Evolutionary conservation across 2,888 invertebrate species (phyloP).

Genomic region (Caenorhabditis sulstoni): DNA sequence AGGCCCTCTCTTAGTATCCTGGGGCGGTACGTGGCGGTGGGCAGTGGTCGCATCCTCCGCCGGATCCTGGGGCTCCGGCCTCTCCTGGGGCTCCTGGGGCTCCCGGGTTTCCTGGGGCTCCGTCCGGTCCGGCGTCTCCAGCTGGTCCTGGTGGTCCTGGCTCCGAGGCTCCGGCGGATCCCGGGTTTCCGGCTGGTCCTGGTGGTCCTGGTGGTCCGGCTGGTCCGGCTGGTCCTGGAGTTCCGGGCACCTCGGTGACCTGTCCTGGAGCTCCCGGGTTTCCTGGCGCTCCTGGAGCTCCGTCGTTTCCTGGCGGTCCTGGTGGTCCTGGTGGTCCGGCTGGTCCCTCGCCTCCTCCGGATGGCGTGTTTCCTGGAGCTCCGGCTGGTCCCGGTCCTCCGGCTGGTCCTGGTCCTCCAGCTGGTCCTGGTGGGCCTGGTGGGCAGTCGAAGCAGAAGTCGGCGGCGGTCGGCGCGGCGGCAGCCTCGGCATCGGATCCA

Average conservation of each 20-base stretch:
- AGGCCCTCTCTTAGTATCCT: conserved; percentile 67
- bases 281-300: conserved; percentile 69
- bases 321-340: conserved; percentile 72
- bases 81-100: conserved; percentile 68
- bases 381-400: conserved; percentile 73
- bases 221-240: conserved; percentile 68
- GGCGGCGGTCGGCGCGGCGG: conserved; percentile 59
- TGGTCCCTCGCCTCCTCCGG: conserved; percentile 60
- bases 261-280: conserved; percentile 71
- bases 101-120: conserved; percentile 71
- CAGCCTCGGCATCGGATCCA: conserved; percentile 65
- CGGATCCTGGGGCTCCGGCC: conserved; percentile 64
- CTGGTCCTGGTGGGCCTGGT: conserved; percentile 71
- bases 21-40: conserved; percentile 76
- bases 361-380: conserved; percentile 84
- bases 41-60: conserved; percentile 74
- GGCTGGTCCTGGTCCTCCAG: conserved; percentile 71
- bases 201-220: conserved; percentile 71
- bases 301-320: conserved; percentile 71
- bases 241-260: conserved; percentile 66
- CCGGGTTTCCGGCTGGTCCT: conserved; percentile 71
- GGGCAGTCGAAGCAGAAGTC: conserved; percentile 75
- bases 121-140: conserved; percentile 72
- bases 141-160: conserved; percentile 73
- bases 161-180: conserved; percentile 58